Conservation (phyloP, 2,888 invertebrate genomes). For the Cephus nigrinus region DNA sequence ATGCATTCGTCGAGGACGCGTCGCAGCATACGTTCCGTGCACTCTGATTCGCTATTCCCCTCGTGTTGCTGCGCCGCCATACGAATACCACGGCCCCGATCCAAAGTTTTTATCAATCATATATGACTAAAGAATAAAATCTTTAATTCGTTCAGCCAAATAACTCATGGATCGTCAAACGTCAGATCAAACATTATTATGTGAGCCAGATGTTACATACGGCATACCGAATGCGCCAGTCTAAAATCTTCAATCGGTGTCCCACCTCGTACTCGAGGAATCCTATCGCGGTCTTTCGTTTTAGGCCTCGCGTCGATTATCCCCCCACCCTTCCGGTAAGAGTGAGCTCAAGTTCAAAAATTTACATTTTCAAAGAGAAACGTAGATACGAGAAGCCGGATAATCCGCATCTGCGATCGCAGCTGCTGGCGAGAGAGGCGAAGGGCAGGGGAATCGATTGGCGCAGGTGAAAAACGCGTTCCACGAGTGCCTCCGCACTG, state of each 20-base stretch:
- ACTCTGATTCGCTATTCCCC: background rate
- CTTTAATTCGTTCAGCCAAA: too few relatives aligned
- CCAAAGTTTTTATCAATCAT: background rate
- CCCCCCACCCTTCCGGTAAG: too few relatives aligned
- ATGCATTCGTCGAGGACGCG: conserved; percentile 9
- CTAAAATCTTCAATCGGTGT: background rate
- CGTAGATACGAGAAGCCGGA: background rate
- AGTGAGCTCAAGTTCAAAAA: background rate
- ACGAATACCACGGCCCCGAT: background rate
- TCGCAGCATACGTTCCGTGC: background rate
- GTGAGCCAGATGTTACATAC: too few relatives aligned
- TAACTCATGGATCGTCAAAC: too few relatives aligned
- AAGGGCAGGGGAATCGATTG: background rate
- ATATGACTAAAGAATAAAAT: too few relatives aligned
- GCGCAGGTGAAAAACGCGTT: background rate
- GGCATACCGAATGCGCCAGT: too few relatives aligned
- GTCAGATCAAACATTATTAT: too few relatives aligned
- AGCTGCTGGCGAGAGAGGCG: background rate
- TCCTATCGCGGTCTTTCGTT: background rate
- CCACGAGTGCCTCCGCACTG: background rate
- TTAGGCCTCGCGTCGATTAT: too few relatives aligned
- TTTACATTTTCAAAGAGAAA: background rate
- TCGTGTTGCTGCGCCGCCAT: background rate
- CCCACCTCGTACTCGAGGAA: background rate
- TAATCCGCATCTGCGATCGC: background rate